Evolutionary conservation across 1,140 invertebrate genomes (phyloP).

Genomic region (Aphidius ervi): DNA sequence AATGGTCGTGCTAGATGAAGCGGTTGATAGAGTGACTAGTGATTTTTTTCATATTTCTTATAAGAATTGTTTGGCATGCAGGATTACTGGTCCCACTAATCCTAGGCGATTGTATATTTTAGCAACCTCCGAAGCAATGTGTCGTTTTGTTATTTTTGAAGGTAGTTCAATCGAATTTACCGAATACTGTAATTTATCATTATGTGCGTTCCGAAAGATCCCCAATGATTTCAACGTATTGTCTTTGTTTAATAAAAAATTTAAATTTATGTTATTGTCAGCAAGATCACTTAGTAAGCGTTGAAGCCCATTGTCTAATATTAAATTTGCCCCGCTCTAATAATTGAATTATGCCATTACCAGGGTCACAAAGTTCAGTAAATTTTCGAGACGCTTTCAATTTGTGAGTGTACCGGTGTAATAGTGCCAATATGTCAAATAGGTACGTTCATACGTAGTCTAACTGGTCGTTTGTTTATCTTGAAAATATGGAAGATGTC

Average conservation of each 20-base stretch:
- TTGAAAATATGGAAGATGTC: too few relatives aligned
- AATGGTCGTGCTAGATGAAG: constrained; percentile 12
- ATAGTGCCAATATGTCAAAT: too few relatives aligned
- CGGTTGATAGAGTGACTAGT: constrained; percentile 19
- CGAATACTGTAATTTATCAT: constrained; percentile 23
- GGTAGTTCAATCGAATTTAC: neutral
- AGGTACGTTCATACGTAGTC: too few relatives aligned
- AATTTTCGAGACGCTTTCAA: too few relatives aligned
- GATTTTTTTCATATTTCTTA: constrained; percentile 34
- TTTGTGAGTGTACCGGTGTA: too few relatives aligned
- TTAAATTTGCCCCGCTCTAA: neutral
- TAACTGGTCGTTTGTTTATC: too few relatives aligned
- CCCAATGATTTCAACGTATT: constrained; percentile 30
- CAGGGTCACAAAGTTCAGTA: too few relatives aligned
- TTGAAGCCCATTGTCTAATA: neutral
- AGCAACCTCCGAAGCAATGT: constrained; percentile 34
- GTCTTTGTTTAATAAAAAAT: neutral
- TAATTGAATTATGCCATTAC: neutral
- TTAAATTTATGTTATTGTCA: neutral
- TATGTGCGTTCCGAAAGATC: constrained; percentile 31
- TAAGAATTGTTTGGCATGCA: constrained; percentile 38
- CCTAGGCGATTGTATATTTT: constrained; percentile 39
- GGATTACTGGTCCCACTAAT: constrained; percentile 34
- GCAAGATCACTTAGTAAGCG: neutral
- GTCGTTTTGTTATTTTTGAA: constrained; percentile 27